These are phyloP conservation scores for Drosophila micromelanica DNA, from an alignment of 1,140 invertebrate species.

Conservation along the genomic window DNA sequence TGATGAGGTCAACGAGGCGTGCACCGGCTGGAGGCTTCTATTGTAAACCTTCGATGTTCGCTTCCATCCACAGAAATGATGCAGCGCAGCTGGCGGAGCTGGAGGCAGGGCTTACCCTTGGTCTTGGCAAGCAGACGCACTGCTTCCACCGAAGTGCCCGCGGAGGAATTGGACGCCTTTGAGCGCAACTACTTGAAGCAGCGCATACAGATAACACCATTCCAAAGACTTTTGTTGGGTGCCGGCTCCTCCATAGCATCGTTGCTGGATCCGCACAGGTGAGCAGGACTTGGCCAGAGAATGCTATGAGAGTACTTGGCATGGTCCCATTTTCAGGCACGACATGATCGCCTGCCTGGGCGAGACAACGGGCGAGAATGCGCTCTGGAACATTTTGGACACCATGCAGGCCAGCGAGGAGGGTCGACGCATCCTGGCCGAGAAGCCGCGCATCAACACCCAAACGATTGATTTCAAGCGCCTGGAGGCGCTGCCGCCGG, in stretches of 20 bases:
- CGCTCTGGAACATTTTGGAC: constrained; percentile 89
- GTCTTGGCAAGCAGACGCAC: constrained; percentile 17
- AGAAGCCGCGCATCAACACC: constrained; percentile 95
- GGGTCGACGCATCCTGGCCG: constrained; percentile 89
- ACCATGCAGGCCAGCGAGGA: constrained; percentile 87
- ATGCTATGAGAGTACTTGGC: neutral
- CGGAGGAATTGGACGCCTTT: constrained; percentile 56
- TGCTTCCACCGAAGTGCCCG: constrained; percentile 28
- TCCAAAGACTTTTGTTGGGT: constrained; percentile 91
- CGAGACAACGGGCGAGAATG: constrained; percentile 92
- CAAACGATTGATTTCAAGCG: constrained; percentile 91
- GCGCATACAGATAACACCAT: constrained; percentile 89
- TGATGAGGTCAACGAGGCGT: constrained; percentile 49
- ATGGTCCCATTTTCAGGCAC: constrained; percentile 84
- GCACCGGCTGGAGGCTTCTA: neutral
- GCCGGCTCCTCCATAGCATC: constrained; percentile 92
- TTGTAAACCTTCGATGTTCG: constrained; percentile 41
- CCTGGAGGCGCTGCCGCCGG: constrained; percentile 89
- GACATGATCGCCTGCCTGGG: constrained; percentile 98
- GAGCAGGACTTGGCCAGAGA: neutral
- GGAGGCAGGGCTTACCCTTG: neutral
- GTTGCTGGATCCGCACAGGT: constrained; percentile 88
- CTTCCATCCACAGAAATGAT: constrained; percentile 54
- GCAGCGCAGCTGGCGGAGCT: constrained; percentile 50
- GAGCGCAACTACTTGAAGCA: constrained; percentile 84